Percentiles rank a stretch among this genome's conserved stretches.
phyloP scores from a whole-genome alignment of 2,797 vertebrate species.

The Erethizon dorsatum region DNA sequence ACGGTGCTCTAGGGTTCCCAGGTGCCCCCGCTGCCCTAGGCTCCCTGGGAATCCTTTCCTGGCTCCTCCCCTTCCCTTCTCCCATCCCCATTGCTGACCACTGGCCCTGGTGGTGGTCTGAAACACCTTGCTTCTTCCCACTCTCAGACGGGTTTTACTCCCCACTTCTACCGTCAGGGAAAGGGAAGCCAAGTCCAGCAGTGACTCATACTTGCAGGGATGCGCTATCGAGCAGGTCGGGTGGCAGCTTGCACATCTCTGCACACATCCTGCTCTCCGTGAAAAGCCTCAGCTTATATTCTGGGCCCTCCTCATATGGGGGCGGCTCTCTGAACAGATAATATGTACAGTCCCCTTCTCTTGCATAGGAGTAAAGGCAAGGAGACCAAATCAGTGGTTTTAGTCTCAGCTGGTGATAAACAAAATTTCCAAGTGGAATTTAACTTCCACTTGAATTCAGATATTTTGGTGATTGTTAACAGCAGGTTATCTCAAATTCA shows the following conservation, averaged over 20 bases:
- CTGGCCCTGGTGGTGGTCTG: background rate
- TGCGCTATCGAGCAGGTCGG: background rate
- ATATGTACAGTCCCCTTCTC: background rate
- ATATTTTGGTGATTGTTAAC: conserved; percentile 45
- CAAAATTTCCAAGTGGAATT: background rate
- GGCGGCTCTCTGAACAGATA: background rate
- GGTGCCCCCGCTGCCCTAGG: too few relatives aligned
- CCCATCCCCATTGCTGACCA: background rate
- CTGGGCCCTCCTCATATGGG: background rate
- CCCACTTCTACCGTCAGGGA: background rate
- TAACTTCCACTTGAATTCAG: background rate
- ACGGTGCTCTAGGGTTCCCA: background rate
- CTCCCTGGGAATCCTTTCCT: fast-evolving
- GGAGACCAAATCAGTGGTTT: background rate
- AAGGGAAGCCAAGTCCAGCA: background rate
- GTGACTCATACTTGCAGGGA: background rate
- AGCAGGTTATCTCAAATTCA: background rate
- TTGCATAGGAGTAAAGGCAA: background rate
- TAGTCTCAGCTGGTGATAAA: background rate
- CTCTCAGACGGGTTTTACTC: background rate
- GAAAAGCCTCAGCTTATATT: background rate
- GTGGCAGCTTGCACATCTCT: background rate
- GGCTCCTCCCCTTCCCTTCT: background rate
- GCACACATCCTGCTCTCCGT: background rate
- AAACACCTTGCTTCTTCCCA: background rate